A percentile compares a stretch with the other conserved stretches of the same genome.
Conservation (phyloP, 1,140 invertebrate species). For the Meloidogyne hapla region DNA sequence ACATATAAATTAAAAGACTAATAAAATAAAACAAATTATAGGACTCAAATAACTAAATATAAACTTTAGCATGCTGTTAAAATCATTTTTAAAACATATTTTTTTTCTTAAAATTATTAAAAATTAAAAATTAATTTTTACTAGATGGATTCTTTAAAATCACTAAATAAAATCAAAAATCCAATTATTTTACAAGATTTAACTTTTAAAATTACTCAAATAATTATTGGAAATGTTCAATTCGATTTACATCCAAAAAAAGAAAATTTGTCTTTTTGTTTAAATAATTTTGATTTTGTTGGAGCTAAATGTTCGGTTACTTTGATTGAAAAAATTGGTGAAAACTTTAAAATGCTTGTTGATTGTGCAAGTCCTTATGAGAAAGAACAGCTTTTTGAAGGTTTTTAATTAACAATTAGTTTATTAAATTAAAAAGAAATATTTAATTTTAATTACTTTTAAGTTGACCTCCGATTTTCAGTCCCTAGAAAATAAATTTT, state of each 20-base stretch:
- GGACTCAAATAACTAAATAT: too few species aligned
- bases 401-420: too few species aligned
- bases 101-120: too few species aligned
- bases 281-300: conserved; percentile 7
- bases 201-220: neutral
- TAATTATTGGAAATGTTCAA: neutral
- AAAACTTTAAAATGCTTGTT: conserved; percentile 25
- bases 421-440: too few species aligned
- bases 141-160: neutral
- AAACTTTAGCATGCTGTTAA: too few species aligned
- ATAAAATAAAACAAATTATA: too few species aligned
- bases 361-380: conserved; percentile 24
- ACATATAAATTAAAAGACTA: too few species aligned
- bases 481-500: too few species aligned
- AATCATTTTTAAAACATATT: too few species aligned
- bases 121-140: too few species aligned
- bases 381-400: conserved; percentile 13
- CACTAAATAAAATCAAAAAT: neutral
- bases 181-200: neutral
- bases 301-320: conserved; percentile 30
- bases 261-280: neutral
- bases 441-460: too few species aligned
- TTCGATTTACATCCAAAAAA: neutral
- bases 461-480: too few species aligned
- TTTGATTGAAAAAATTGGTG: conserved; percentile 21